A percentile compares a stretch with the other conserved stretches of the same genome.
phyloP scores from a whole-genome alignment of 1,140 invertebrate species.

The Drosophila watanabei region DNA sequence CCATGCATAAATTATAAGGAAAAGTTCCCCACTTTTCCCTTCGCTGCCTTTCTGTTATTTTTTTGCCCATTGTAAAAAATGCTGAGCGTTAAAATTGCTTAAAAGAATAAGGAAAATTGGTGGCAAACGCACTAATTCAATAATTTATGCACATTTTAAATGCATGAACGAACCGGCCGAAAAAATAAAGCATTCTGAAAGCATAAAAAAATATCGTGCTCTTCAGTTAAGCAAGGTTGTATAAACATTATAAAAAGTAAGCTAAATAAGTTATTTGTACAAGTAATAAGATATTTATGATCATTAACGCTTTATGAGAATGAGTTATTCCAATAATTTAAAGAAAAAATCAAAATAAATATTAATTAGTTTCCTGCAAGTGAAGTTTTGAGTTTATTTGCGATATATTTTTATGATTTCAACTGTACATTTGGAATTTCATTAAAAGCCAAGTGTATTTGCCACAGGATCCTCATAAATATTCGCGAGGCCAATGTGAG shows the following conservation, averaged over 20 bases:
- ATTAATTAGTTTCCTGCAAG: too few species aligned
- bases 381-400: too few species aligned
- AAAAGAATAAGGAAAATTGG: conserved; percentile 14
- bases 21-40: neutral
- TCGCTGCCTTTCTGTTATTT: neutral
- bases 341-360: neutral
- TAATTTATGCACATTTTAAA: conserved; percentile 12
- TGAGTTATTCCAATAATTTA: neutral
- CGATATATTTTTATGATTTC: neutral
- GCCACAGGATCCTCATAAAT: conserved; percentile 26
- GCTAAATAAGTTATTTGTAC: neutral
- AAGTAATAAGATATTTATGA: neutral
- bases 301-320: neutral
- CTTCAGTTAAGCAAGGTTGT: neutral
- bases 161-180: neutral
- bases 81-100: conserved; percentile 7
- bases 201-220: neutral
- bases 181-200: neutral
- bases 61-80: neutral
- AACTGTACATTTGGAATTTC: conserved; percentile 3
- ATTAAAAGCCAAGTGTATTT: conserved; percentile 8
- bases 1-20: conserved; percentile 14
- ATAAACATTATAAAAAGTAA: neutral
- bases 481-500: conserved; percentile 25
- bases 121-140: conserved; percentile 15